These are phyloP conservation scores for Drosophila sucinea DNA, from an alignment of 1,140 invertebrate species.

Conservation along the genomic window DNA sequence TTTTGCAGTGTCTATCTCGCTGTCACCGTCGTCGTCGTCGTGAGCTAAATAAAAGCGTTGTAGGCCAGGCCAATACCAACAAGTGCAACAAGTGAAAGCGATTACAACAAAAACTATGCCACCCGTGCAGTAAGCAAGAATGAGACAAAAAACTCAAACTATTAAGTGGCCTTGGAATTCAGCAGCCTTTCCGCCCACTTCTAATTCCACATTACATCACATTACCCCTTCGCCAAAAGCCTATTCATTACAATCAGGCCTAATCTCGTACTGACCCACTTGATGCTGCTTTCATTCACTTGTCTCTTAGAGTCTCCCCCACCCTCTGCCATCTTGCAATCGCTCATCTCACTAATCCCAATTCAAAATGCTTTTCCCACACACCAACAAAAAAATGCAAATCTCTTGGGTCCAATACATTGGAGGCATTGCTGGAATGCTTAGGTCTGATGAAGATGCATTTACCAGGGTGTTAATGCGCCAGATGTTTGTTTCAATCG, in stretches of 20 bases:
- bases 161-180: constrained; percentile 33
- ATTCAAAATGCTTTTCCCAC: constrained; percentile 9
- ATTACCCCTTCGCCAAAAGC: constrained; percentile 52
- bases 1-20: constrained; percentile 60
- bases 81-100: constrained; percentile 74
- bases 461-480: constrained; percentile 49
- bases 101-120: constrained; percentile 56
- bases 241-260: constrained; percentile 16
- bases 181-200: constrained; percentile 9
- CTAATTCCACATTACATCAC: constrained; percentile 20
- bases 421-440: constrained; percentile 13
- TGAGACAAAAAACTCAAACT: constrained; percentile 27
- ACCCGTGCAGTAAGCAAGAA: constrained; percentile 71
- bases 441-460: constrained; percentile 45
- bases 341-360: background rate
- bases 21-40: constrained; percentile 19
- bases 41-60: constrained; percentile 46
- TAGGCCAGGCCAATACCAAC: constrained; percentile 42
- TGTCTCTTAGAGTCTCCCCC: background rate
- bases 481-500: constrained; percentile 69
- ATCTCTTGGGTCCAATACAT: constrained; percentile 17
- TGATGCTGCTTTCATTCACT: constrained; percentile 4
- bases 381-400: constrained; percentile 23
- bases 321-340: background rate
- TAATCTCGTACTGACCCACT: constrained; percentile 15